These are phyloP conservation scores for Meteorus colon DNA, from an alignment of 2,888 invertebrate species.

Conservation along the genomic window DNA sequence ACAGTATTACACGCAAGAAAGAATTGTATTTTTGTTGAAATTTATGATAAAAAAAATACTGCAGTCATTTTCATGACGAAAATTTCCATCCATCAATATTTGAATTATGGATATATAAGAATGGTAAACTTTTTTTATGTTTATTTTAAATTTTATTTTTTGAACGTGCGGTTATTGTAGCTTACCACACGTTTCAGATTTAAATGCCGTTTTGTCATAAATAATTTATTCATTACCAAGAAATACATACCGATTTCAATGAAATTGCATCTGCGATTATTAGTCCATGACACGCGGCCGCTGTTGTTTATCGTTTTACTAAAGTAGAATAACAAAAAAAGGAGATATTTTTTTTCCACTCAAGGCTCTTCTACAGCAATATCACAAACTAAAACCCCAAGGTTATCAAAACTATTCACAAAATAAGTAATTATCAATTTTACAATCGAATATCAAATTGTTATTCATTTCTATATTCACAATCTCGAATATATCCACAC, in stretches of 20 bases:
- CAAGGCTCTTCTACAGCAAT: not conserved
- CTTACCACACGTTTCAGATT: not conserved
- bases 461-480: not conserved
- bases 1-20: not conserved
- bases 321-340: not conserved
- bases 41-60: not conserved
- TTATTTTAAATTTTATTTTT: not conserved
- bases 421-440: not conserved
- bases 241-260: not conserved
- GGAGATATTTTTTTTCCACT: not conserved
- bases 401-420: not conserved
- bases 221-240: not conserved
- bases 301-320: not conserved
- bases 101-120: not conserved
- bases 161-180: slow-evolving; percentile 5
- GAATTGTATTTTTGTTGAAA: not conserved
- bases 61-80: not conserved
- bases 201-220: not conserved
- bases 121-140: not conserved
- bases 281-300: slow-evolving; percentile 1
- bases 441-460: not conserved
- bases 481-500: not conserved
- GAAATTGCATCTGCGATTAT: not conserved
- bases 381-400: not conserved
- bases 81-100: slow-evolving; percentile 4